phyloP scores from a whole-genome alignment of 2,797 vertebrate species.

The Darevskia nairensis region DNA sequence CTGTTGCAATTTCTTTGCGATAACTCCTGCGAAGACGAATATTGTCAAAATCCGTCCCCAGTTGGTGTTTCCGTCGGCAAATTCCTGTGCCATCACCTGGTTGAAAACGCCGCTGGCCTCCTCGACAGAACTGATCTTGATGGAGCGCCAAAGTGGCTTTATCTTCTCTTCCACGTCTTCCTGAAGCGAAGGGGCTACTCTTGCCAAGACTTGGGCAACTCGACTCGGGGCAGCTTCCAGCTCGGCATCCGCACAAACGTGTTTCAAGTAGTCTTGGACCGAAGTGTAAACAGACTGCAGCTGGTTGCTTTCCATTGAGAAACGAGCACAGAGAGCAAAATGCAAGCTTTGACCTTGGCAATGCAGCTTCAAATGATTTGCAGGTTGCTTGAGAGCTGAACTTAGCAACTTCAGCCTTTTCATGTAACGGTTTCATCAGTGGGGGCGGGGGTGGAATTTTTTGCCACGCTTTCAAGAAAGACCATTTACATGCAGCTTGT shows the following conservation, averaged over 20 bases:
- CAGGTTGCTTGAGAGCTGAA: neutral
- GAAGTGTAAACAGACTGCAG: conserved; percentile 69
- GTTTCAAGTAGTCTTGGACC: conserved; percentile 74
- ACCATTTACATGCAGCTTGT: conserved; percentile 47
- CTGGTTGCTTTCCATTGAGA: conserved; percentile 69
- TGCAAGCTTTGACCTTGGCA: neutral
- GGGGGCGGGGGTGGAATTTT: conserved; percentile 68
- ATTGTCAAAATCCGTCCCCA: conserved; percentile 81
- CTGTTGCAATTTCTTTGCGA: conserved; percentile 73
- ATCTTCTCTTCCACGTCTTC: conserved; percentile 69
- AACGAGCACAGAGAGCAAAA: rapidly evolving
- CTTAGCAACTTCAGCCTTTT: neutral
- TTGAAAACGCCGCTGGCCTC: conserved; percentile 71
- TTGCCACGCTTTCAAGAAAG: conserved; percentile 48
- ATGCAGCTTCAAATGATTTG: neutral
- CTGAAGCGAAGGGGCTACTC: conserved; percentile 68
- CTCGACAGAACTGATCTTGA: conserved; percentile 68
- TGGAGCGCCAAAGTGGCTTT: conserved; percentile 56
- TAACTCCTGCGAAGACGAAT: conserved; percentile 77
- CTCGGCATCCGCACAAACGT: conserved; percentile 58
- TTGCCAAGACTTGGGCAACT: conserved; percentile 67
- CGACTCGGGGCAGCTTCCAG: conserved; percentile 40
- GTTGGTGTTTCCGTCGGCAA: conserved; percentile 78
- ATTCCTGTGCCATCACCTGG: conserved; percentile 76
- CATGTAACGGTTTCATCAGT: conserved; percentile 30